phyloP scores from a whole-genome alignment of 92 coral and sea anemone species.

The Zoanthus sansibaricus region DNA sequence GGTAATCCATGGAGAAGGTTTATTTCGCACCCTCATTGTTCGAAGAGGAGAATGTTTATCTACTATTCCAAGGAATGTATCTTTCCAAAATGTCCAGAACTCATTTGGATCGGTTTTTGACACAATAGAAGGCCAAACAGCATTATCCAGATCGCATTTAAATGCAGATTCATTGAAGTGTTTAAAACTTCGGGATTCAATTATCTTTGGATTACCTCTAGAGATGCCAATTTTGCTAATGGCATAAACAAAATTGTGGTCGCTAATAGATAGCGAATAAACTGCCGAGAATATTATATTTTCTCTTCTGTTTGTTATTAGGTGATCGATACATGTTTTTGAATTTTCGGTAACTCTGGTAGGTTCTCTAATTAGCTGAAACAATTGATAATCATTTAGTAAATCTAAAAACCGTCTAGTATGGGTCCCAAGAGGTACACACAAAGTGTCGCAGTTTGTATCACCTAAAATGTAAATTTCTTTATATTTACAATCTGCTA shows the following conservation, averaged over 20 bases:
- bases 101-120: conserved; percentile 45
- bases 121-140: conserved; percentile 21
- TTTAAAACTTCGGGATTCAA: not conserved
- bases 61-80: too few species aligned
- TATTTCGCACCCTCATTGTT: too few species aligned
- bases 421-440: conserved; percentile 4
- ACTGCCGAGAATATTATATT: not conserved
- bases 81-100: conserved; percentile 22
- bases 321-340: not conserved
- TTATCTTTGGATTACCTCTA: not conserved
- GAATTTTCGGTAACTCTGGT: not conserved
- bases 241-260: not conserved
- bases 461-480: not conserved
- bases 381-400: not conserved
- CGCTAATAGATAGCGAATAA: not conserved
- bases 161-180: conserved; percentile 1
- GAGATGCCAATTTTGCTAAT: not conserved
- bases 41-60: too few species aligned
- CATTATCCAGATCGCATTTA: not conserved
- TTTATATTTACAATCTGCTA: not conserved
- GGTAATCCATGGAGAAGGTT: too few species aligned
- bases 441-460: not conserved
- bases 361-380: not conserved
- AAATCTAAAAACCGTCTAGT: not conserved
- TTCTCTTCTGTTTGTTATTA: not conserved